Evolutionary conservation across 2,113 vertebrate species (phyloP), one percentile per base, ranked within the genome.

Genomic region (Cathartes aura): DNA sequence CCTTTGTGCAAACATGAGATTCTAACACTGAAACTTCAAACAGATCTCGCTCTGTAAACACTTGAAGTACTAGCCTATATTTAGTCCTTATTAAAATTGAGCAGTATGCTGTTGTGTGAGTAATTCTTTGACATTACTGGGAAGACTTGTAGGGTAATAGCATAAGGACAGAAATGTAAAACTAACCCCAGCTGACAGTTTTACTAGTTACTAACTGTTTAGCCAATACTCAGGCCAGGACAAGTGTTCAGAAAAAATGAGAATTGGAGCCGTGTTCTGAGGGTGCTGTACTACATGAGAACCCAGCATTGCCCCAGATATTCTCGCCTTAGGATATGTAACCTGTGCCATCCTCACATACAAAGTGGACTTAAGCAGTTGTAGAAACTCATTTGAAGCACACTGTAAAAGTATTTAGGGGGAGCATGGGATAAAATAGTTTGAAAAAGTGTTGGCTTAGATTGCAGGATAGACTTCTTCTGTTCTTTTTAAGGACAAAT

Each of bases 51-150:
- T 94, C 58, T 96, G 81, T 90, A 85, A 94, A 94, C 78, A 82
- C 84, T 91, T 80, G 73, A 90, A 87, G 66, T 60, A 38, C 64
- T 55, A 55, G 56, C 93, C 93, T 96, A 85, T 93, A 94, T 91
- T 95, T 97, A 96, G 93, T 79, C 56, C 96, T 93, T 88, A 93
- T 93, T 95, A 95, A 96, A 95, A 93, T 42, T 85, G 90, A 95
- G 66, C 66, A 91, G 76, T 52, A 12, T 90, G 94, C 84, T 96
- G 70, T 72, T 93, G 29, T 88, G 74, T 87, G 78, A 93, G 83
- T 89, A 91, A 89, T 96, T 90, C 89, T 87, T 63, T 95, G 89
- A 79, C 78, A 59, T 87, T 87, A 64, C 81, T 91, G 60, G 76
- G 87, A 74, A 89, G 81, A 27, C 50, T 82, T 34, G 45, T 40